Evolutionary conservation across 2,888 invertebrate species (phyloP).

Genomic region (Microctonus brassicae): DNA sequence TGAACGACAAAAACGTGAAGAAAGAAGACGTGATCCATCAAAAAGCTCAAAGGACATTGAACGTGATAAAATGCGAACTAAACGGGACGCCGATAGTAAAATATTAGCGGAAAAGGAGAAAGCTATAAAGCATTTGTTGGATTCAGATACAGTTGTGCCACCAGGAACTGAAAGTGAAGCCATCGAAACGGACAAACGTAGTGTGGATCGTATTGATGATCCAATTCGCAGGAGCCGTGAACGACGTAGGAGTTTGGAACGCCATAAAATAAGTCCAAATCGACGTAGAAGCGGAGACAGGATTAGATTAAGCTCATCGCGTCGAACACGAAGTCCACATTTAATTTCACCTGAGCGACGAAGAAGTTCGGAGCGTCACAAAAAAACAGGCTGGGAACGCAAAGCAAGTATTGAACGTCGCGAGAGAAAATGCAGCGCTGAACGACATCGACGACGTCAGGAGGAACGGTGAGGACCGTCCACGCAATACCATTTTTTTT

Average conservation of each 20-base stretch:
- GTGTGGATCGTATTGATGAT: constrained; percentile 45
- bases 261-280: constrained; percentile 45
- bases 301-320: constrained; percentile 44
- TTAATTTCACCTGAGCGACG: constrained; percentile 47
- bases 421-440: constrained; percentile 59
- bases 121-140: constrained; percentile 64
- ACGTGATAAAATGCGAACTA: constrained; percentile 63
- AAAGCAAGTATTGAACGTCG: constrained; percentile 50
- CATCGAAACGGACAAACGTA: constrained; percentile 60
- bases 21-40: constrained; percentile 61
- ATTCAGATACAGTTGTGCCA: constrained; percentile 65
- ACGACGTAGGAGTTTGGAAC: constrained; percentile 53
- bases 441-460: constrained; percentile 56
- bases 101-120: constrained; percentile 66
- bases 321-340: constrained; percentile 30
- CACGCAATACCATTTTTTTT: not conserved
- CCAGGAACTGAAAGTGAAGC: constrained; percentile 66
- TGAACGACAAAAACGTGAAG: constrained; percentile 54
- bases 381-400: constrained; percentile 56
- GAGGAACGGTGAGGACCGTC: constrained; percentile 61
- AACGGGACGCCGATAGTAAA: constrained; percentile 63
- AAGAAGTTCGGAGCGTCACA: constrained; percentile 43
- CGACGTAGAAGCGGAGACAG: constrained; percentile 50
- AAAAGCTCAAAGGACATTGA: constrained; percentile 67
- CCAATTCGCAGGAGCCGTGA: constrained; percentile 46